Evolutionary conservation across 2,113 vertebrate genomes (phyloP).

Genomic region (Melanerpes aurifrons): DNA sequence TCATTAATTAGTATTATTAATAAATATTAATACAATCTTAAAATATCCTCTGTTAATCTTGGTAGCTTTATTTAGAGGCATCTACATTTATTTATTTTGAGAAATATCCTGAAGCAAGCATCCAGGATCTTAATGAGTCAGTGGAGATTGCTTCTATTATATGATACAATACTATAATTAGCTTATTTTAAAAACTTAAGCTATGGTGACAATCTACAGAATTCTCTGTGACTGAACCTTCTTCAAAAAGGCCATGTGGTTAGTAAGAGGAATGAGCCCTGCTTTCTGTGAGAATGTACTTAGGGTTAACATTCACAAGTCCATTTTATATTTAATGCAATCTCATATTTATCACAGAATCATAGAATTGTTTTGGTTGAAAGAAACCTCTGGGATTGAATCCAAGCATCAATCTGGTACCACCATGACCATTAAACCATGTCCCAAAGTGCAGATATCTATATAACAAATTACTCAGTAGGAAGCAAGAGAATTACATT

Average conservation of each 20-base stretch:
- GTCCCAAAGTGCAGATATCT: neutral
- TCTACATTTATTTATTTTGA: neutral
- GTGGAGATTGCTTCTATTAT: neutral
- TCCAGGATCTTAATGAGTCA: neutral
- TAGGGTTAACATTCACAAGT: neutral
- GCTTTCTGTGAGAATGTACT: neutral
- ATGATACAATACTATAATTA: neutral
- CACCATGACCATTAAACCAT: no score
- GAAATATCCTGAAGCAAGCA: neutral
- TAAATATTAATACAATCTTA: neutral
- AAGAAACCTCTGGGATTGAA: no score
- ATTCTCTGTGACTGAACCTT: neutral
- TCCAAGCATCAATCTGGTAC: no score
- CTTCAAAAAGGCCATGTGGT: neutral
- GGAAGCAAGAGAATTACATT: neutral
- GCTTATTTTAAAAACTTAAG: neutral
- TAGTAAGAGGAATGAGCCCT: neutral
- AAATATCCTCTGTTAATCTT: neutral
- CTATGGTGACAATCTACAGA: neutral
- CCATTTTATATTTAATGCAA: neutral
- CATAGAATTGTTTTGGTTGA: no score
- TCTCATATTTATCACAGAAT: neutral
- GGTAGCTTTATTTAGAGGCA: neutral
- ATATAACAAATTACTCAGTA: neutral
- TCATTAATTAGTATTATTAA: neutral